Conservation (phyloP, 1,140 invertebrate genomes). For the Medauroidea extradentata region DNA sequence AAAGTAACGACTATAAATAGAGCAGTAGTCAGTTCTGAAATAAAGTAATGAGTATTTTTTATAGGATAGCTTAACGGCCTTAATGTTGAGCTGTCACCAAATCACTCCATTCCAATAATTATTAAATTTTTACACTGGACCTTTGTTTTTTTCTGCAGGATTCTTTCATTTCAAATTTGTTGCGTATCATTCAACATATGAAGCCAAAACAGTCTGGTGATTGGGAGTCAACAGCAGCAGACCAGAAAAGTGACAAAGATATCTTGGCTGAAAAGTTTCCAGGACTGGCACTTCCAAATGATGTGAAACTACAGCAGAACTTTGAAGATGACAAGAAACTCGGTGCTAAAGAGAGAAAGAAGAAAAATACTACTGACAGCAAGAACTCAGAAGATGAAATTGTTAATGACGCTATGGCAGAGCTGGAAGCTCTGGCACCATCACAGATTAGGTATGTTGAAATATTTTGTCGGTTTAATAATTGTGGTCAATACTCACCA, state of each 20-base stretch:
- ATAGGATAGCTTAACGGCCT: too few species aligned
- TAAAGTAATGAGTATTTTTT: too few species aligned
- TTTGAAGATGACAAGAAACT: slow-evolving; percentile 23
- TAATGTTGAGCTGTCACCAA: too few species aligned
- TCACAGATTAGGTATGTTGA: slow-evolving; percentile 27
- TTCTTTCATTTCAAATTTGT: slow-evolving; percentile 86
- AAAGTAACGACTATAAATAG: too few species aligned
- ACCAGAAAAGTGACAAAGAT: slow-evolving; percentile 46
- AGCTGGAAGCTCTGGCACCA: slow-evolving; percentile 83
- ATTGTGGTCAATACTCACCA: too few species aligned
- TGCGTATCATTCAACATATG: slow-evolving; percentile 94
- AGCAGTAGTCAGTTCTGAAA: too few species aligned
- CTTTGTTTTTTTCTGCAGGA: slow-evolving; percentile 59
- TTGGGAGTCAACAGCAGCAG: slow-evolving; percentile 19
- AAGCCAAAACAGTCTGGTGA: slow-evolving; percentile 53
- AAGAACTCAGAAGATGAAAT: slow-evolving; percentile 49
- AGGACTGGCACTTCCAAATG: slow-evolving; percentile 85
- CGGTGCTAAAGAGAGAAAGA: slow-evolving; percentile 33
- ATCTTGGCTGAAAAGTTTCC: slow-evolving; percentile 77
- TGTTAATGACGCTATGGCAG: slow-evolving; percentile 80
- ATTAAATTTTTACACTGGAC: too few species aligned
- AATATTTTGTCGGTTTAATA: too few species aligned
- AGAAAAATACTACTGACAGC: slow-evolving; percentile 10
- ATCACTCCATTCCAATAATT: too few species aligned
- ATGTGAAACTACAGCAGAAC: slow-evolving; percentile 48